Evolutionary conservation across 2,113 vertebrate species (phyloP).

Genomic region (Rhabdomys dilectus): DNA sequence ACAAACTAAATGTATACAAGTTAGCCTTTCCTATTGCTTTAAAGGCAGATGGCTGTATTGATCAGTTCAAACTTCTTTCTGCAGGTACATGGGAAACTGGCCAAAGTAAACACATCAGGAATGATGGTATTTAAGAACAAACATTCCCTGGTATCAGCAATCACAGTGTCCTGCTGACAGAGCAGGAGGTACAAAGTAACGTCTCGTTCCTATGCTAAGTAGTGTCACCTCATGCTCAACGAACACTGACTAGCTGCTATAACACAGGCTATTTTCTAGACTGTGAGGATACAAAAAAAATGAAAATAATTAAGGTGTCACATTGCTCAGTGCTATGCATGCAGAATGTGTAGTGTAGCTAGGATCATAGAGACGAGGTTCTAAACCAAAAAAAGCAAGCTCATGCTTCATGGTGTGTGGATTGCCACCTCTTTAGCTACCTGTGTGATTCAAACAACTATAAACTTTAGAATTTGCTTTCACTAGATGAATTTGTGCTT

Average conservation of each 20-base stretch:
- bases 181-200: constrained; percentile 33
- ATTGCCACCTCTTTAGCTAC: not conserved
- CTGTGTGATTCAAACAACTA: not conserved
- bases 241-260: not conserved
- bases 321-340: not conserved
- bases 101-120: constrained; percentile 42
- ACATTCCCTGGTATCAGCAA: constrained; percentile 63
- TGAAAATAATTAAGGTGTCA: not conserved
- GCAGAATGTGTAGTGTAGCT: not conserved
- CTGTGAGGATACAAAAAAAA: not conserved
- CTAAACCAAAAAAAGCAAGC: not conserved
- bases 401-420: not conserved
- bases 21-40: not conserved
- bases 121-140: constrained; percentile 66
- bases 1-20: not conserved
- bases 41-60: constrained; percentile 29
- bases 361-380: not conserved
- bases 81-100: constrained; percentile 34
- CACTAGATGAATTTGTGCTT: not conserved
- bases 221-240: not conserved
- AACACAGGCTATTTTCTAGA: not conserved
- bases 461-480: not conserved
- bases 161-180: constrained; percentile 59
- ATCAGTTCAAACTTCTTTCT: constrained; percentile 71
- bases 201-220: constrained; percentile 39